A percentile compares a stretch with the other conserved stretches of the same genome.
phyloP scores from a whole-genome alignment of 2,888 invertebrate species.

The Drosophila mettleri region DNA sequence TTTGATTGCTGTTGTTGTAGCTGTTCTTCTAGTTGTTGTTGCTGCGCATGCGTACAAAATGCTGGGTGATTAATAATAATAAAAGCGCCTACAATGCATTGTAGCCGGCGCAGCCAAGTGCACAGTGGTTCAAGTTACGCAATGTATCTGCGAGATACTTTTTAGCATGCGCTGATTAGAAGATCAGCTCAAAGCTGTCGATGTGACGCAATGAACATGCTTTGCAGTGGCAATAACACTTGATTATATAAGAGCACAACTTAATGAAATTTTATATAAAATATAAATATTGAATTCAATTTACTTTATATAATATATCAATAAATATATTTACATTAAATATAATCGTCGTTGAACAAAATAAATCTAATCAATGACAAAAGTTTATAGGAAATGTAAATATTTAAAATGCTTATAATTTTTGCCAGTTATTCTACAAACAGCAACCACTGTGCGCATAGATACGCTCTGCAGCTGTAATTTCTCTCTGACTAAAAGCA shows the following conservation, averaged over 20 bases:
- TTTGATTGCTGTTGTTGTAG: conserved; percentile 52
- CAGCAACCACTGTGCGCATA: conserved; percentile 40
- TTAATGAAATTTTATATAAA: no score
- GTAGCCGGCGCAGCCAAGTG: conserved; percentile 27
- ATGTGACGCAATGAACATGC: neutral
- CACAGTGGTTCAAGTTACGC: conserved; percentile 49
- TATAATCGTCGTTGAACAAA: no score
- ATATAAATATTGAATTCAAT: no score
- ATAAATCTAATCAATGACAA: no score
- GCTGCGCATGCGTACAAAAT: conserved; percentile 78
- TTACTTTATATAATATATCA: neutral
- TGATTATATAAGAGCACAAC: no score
- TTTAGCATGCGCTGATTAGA: neutral
- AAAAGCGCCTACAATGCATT: conserved; percentile 69
- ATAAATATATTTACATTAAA: no score
- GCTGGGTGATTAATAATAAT: conserved; percentile 80
- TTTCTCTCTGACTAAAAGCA: conserved; percentile 55
- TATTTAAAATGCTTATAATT: neutral
- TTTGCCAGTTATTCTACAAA: neutral
- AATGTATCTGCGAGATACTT: conserved; percentile 9
- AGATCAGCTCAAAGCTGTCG: neutral
- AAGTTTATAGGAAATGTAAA: no score
- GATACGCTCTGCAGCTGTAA: conserved; percentile 25
- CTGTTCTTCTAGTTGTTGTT: conserved; percentile 33
- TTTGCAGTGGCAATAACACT: neutral